Evolutionary conservation across 2,888 invertebrate genomes (phyloP).

Genomic region (Monopis laevigella): DNA sequence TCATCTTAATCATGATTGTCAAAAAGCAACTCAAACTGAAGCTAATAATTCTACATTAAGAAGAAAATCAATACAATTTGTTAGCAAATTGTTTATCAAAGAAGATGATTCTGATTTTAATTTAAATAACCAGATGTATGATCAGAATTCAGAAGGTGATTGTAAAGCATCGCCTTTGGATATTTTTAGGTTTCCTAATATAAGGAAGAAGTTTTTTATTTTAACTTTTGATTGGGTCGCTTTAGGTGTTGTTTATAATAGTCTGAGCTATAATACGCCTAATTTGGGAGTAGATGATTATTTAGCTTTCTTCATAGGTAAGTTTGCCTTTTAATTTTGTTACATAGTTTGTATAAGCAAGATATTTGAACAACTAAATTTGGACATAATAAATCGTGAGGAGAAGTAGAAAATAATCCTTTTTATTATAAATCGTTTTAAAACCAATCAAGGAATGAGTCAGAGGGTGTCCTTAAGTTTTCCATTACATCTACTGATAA

Average conservation of each 20-base stretch:
- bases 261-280: conserved; percentile 72
- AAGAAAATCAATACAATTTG: conserved; percentile 44
- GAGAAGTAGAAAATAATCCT: too few relatives aligned
- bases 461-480: too few relatives aligned
- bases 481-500: too few relatives aligned
- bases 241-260: conserved; percentile 74
- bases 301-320: conserved; percentile 73
- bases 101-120: conserved; percentile 35
- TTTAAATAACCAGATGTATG: conserved; percentile 44
- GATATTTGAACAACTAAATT: too few relatives aligned
- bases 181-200: conserved; percentile 71
- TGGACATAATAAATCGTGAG: too few relatives aligned
- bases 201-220: conserved; percentile 72
- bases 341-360: too few relatives aligned
- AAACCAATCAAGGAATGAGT: too few relatives aligned
- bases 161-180: conserved; percentile 70
- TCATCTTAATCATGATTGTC: conserved; percentile 26
- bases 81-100: conserved; percentile 40
- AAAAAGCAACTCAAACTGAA: conserved; percentile 41
- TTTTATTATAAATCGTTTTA: too few relatives aligned
- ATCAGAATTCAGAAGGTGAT: conserved; percentile 52
- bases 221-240: conserved; percentile 74
- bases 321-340: too few relatives aligned
- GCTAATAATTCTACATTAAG: conserved; percentile 35
- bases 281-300: conserved; percentile 75